These are phyloP conservation scores for Semotilus atromaculatus DNA, from an alignment of 2,797 vertebrate species.

Conservation along the genomic window DNA sequence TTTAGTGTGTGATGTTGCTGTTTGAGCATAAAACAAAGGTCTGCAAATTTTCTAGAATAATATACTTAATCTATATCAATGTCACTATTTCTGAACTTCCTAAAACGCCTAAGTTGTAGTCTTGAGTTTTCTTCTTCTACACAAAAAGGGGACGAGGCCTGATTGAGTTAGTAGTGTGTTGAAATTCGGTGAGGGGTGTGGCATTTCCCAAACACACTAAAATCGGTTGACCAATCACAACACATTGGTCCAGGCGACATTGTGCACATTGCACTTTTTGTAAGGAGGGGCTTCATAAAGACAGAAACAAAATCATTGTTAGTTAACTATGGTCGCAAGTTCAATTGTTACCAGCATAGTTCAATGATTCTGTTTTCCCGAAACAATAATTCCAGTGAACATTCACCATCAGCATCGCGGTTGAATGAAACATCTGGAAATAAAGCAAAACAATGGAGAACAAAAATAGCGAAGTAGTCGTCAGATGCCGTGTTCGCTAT, in stretches of 20 bases:
- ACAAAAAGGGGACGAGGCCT: not conserved
- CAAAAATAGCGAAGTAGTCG: no score
- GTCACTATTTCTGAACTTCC: not conserved
- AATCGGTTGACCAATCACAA: not conserved
- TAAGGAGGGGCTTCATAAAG: not conserved
- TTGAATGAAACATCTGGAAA: no score
- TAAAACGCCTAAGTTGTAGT: not conserved
- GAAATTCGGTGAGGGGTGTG: not conserved
- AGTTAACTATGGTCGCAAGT: no score
- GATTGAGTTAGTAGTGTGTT: not conserved
- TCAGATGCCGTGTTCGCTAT: no score
- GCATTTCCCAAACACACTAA: not conserved
- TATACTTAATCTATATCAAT: not conserved
- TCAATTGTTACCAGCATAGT: no score
- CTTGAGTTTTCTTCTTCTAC: not conserved
- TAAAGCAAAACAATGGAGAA: no score
- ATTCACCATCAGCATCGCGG: no score
- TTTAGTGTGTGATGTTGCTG: not conserved
- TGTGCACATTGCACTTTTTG: not conserved
- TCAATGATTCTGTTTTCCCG: no score
- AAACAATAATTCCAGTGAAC: no score
- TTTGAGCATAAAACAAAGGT: not conserved
- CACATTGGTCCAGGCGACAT: not conserved
- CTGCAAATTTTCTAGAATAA: not conserved
- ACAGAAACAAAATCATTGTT: not conserved